Evolutionary conservation across 2,113 vertebrate genomes (phyloP).

Genomic region (Noturus placidus): DNA sequence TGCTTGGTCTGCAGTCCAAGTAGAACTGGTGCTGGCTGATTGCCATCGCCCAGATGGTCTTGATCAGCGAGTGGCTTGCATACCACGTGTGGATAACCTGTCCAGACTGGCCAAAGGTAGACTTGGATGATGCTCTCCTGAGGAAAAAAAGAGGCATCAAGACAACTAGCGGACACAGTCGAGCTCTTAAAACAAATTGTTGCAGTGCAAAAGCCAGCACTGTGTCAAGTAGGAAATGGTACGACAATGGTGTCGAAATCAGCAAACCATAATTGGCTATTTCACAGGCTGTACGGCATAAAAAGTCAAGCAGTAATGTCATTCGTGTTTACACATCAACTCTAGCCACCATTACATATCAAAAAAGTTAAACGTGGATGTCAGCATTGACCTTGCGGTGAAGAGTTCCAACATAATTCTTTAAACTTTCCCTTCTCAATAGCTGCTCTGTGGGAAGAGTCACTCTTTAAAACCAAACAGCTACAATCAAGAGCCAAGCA

Average conservation of each 20-base stretch:
- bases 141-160: neutral
- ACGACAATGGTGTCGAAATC: neutral
- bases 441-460: neutral
- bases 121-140: slow-evolving; percentile 87
- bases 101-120: slow-evolving; percentile 90
- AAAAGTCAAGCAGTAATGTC: slow-evolving; percentile 9
- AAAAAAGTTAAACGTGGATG: neutral
- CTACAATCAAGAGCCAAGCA: slow-evolving; percentile 36
- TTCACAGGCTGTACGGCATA: neutral
- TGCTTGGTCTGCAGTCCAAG: slow-evolving; percentile 96
- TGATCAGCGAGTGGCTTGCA: slow-evolving; percentile 96
- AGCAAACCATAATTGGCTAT: neutral
- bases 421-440: neutral
- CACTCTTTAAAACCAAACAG: neutral
- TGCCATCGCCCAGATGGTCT: slow-evolving; percentile 99
- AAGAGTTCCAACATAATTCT: neutral
- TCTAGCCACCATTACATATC: slow-evolving; percentile 11
- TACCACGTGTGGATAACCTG: slow-evolving; percentile 96
- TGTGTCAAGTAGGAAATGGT: neutral
- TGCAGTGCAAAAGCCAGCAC: neutral
- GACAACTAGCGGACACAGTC: neutral
- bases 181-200: neutral
- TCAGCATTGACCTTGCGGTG: slow-evolving; percentile 16
- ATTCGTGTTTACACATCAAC: slow-evolving; percentile 48
- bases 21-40: slow-evolving; percentile 99